These are phyloP conservation scores for Gallinago paraguaiae DNA, from an alignment of 2,113 vertebrate species.

Conservation along the genomic window DNA sequence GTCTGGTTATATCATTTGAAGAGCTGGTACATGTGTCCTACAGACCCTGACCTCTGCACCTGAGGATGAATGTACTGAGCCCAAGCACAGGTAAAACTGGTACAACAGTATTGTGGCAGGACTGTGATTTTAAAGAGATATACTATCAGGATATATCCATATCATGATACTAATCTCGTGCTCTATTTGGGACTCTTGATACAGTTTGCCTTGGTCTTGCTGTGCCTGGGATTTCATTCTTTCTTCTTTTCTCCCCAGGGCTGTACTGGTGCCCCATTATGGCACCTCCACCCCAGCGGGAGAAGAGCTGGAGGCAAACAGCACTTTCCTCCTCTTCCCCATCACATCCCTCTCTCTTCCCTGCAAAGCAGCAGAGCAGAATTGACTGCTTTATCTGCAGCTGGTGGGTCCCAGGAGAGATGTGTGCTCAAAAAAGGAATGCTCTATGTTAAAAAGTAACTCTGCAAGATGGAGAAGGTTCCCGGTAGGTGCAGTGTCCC, in stretches of 20 bases:
- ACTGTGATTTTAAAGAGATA: neutral
- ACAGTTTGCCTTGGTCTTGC: neutral
- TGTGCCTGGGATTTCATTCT: neutral
- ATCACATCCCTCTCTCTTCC: neutral
- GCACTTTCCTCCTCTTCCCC: neutral
- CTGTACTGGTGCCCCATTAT: neutral
- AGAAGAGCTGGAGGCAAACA: neutral
- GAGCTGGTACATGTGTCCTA: neutral
- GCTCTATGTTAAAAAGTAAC: neutral
- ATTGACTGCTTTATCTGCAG: neutral
- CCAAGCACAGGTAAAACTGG: neutral
- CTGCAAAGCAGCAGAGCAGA: neutral
- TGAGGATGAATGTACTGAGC: accelerated
- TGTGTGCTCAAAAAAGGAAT: neutral
- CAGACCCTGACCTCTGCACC: neutral
- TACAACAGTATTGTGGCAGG: neutral
- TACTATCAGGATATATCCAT: neutral
- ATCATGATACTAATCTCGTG: neutral
- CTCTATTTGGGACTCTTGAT: neutral
- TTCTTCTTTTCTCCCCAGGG: neutral
- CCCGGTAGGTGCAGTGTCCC: neutral
- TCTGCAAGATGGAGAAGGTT: neutral
- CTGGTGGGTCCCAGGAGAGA: neutral
- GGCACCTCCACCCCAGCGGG: neutral
- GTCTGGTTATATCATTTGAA: neutral